Evolutionary conservation across 1,140 invertebrate species (phyloP), one percentile per base, ranked within the genome.

Genomic region (Bombus sibiricus): DNA sequence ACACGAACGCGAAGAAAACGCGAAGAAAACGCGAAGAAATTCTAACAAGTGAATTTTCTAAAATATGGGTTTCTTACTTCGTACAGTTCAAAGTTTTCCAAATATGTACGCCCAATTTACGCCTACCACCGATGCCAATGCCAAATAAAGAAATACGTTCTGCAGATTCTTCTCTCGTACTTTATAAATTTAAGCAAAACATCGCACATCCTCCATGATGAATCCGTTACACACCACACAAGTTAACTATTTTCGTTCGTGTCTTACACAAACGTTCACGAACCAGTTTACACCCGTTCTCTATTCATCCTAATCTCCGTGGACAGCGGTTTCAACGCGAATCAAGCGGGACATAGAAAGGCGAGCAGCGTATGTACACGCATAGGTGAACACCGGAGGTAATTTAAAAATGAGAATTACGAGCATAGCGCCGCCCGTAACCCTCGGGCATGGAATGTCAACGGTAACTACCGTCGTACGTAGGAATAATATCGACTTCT

Each of bases 401-500:
- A 39, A 43, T 80, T 39, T 62, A 80, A 85, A 80, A 85, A 80
- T 32, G n/a, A 68, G 69, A 89, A 86, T 86, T 87, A 84, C 41
- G 43, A 59, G 79, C 64, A 34, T 73, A 79, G 37, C 73, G 77
- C 72, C 81, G 74, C 41, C 66, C 73, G 74, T 87, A 85, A 89
- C 71, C 79, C 83, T 75, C 75, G 75, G 68, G 72, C 69, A 62
- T 59, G 73, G 86, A 88, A 89, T 88, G 89, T 90, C 86, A 90
- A 90, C 86, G 83, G 64, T 83, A 90, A 86, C 82, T 90, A 88
- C 86, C 76, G 83, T 88, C 86, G 64, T 86, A 86, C 64, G 47
- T 88, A 90, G 80, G 72, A 90, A 90, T 90, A 90, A 90, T 90
- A 90, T 81, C 83, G 83, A 83, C 39, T 88, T 85, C 89, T 88